Evolutionary conservation across 2,113 vertebrate genomes (phyloP), one percentile per base, ranked within the genome.

Genomic region (Sceloporus tristichus): DNA sequence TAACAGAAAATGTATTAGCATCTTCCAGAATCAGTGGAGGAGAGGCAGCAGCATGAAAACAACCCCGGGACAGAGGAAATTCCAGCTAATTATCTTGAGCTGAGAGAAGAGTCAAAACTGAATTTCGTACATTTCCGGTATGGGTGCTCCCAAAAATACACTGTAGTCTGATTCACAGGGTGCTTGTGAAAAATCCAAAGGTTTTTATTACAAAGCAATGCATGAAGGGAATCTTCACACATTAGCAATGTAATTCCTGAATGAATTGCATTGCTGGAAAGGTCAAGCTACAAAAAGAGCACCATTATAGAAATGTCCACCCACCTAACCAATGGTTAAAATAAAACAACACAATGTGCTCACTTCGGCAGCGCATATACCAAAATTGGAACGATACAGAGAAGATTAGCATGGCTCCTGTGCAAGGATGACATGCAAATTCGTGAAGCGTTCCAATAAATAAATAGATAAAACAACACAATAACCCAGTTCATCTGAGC

Each of bases 221-320:
- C 84, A 90, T 81, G 0, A 23, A 1, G 89, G 65, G 79, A 84
- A 76, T 62, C 48, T 1, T 81, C 42, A 80, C 83, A 56, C 56
- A 53, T 86, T 89, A 29, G 27, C 65, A 29, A 85, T 1, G 0
- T 74, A 90, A 86, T 73, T 93, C 87, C 76, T 90, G 76, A n/a
- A 5, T 90, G 93, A 87, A 66, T 85, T 92, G 59, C 54, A 75
- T 85, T 92, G 73, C 68, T 89, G 27, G 59, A 87, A 93, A 93
- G 92, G 85, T 87, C 76, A 65, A 79, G 16, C 79, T 89, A 1
- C 0, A 68, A 29, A 84, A 79, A 92, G 82, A 79, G 87, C 81
- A 21, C 66, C 66, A 83, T 90, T 48, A 34, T 11, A 38, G 77
- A 0, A 0, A 88, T 5, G 85, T 82, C 56, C 0, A 38, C 77